Percentiles rank a stretch among this genome's conserved stretches.
Evolutionary conservation across 1,140 invertebrate genomes (phyloP).

Genomic region (Lasaia peninsularis): DNA sequence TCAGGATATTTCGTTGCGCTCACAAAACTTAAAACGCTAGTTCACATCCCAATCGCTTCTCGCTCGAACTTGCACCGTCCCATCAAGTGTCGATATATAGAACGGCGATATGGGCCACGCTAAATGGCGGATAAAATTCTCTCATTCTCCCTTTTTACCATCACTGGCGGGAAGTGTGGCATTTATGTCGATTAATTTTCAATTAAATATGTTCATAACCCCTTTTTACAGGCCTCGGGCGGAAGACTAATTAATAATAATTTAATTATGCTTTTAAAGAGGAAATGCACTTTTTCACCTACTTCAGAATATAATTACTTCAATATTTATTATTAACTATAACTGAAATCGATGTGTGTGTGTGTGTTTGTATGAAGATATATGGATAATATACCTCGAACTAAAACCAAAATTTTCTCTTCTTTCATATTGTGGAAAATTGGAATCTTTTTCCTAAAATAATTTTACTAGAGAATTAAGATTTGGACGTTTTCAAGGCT

Average conservation of each 20-base stretch:
- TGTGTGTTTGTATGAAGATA: too few species aligned
- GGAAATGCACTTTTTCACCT: too few species aligned
- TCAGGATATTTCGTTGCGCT: too few species aligned
- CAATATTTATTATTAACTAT: background rate
- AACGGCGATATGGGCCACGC: conserved; percentile 30
- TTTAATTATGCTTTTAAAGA: background rate
- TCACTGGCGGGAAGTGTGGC: conserved; percentile 24
- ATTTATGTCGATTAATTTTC: conserved; percentile 27
- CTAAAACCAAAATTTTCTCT: too few species aligned
- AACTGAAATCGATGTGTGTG: too few species aligned
- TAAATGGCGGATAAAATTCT: conserved; percentile 34
- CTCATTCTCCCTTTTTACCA: conserved; percentile 25
- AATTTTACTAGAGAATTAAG: too few species aligned
- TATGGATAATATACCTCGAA: too few species aligned
- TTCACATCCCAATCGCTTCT: background rate
- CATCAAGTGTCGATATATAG: conserved; percentile 41
- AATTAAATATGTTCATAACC: conserved; percentile 25
- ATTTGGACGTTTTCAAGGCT: too few species aligned
- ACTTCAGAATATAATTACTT: background rate
- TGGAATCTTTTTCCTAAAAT: too few species aligned
- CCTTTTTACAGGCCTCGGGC: conserved; percentile 4
- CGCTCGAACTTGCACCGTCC: conserved; percentile 16
- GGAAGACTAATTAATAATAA: background rate
- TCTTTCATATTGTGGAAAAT: too few species aligned
- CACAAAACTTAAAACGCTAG: too few species aligned